phyloP scores from a whole-genome alignment of 2,888 invertebrate species.

The Ommatoiulus sabulosus region DNA sequence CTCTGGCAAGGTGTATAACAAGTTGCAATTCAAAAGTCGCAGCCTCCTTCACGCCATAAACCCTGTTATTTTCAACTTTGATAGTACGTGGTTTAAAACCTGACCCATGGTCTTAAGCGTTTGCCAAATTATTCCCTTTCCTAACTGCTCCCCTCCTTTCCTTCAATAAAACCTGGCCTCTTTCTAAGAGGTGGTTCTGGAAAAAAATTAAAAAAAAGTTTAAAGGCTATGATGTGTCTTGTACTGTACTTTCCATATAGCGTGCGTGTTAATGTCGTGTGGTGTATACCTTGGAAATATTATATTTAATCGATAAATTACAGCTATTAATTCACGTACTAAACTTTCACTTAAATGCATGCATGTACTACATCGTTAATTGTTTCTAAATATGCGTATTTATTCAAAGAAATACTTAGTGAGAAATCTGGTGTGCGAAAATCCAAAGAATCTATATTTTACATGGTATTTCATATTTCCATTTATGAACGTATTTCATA shows the following conservation, averaged over 20 bases:
- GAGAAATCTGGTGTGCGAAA: too few species aligned
- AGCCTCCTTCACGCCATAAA: slow-evolving; percentile 47
- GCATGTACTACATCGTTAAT: too few species aligned
- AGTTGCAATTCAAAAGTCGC: background rate
- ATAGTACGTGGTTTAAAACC: slow-evolving; percentile 29
- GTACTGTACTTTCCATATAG: background rate
- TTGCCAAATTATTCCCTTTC: slow-evolving; percentile 35
- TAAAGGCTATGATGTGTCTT: background rate
- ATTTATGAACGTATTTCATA: too few species aligned
- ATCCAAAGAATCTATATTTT: too few species aligned
- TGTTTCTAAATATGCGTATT: too few species aligned
- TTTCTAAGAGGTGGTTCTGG: background rate
- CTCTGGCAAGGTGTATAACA: slow-evolving; percentile 37
- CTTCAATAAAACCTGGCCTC: background rate
- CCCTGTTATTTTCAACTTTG: slow-evolving; percentile 30
- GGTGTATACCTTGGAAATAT: background rate
- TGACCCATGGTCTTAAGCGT: slow-evolving; percentile 27
- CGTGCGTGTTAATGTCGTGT: too few species aligned
- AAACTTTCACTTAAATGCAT: too few species aligned
- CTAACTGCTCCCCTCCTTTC: slow-evolving; percentile 28
- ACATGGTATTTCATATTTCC: too few species aligned
- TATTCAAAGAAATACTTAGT: too few species aligned
- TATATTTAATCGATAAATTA: too few species aligned
- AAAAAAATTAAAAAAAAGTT: background rate
- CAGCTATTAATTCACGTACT: too few species aligned